A percentile compares a stretch with the other conserved stretches of the same genome.
These are phyloP conservation scores for Meles meles DNA, from an alignment of 2,113 vertebrate species.

Conservation along the genomic window DNA sequence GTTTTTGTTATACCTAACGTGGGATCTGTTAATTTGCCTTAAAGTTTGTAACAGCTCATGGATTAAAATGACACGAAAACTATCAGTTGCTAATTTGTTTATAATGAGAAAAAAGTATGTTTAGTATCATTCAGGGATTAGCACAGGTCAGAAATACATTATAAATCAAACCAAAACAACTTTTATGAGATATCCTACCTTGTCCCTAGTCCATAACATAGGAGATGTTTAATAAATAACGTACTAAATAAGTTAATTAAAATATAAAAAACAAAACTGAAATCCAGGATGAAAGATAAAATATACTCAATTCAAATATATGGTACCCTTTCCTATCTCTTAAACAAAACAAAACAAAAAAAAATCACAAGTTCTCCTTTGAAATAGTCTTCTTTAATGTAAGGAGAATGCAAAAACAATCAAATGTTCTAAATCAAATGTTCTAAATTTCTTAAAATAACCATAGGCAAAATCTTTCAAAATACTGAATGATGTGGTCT, in stretches of 20 bases:
- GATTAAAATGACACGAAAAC: constrained; percentile 32
- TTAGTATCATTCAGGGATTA: constrained; percentile 11
- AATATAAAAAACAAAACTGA: not conserved
- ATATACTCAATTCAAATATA: not conserved
- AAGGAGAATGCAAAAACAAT: constrained; percentile 1
- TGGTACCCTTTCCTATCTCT: not conserved
- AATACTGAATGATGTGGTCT: not conserved
- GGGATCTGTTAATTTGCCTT: constrained; percentile 5
- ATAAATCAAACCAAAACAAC: not conserved
- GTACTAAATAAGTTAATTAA: not conserved
- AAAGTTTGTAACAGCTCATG: constrained; percentile 16
- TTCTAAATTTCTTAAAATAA: constrained; percentile 45
- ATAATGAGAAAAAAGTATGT: not conserved
- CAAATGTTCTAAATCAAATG: not conserved
- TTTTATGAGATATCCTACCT: not conserved
- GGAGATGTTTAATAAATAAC: not conserved
- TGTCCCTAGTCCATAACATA: not conserved
- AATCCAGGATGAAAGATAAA: constrained; percentile 32
- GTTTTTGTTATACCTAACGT: constrained; percentile 8
- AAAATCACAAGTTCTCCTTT: not conserved
- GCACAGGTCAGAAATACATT: not conserved
- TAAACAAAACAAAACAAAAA: not conserved
- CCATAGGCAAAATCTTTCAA: constrained; percentile 28
- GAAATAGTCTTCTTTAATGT: constrained; percentile 3
- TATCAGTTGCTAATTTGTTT: constrained; percentile 4